Evolutionary conservation across 1,140 invertebrate genomes (phyloP), one percentile per base, ranked within the genome.

Genomic region (Sarcophaga peregrina): DNA sequence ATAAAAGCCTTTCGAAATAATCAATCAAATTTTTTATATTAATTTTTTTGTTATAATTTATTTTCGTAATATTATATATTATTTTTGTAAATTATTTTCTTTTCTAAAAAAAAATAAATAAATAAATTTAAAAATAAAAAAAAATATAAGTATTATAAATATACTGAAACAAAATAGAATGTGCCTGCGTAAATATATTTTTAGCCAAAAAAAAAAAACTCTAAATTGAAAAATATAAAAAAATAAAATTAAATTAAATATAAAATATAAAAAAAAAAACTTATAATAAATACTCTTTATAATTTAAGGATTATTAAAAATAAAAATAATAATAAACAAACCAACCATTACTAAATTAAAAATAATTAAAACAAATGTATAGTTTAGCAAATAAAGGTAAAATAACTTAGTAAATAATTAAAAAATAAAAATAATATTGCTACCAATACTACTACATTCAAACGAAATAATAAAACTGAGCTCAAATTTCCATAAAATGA

Each of bases 151-250:
- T 52, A 83, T 87, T 78, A 78, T 50, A 78, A 78, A 25, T 87
- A 89, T 87, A 89, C 84, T 89, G 86, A 87, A 87, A 89, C 88
- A 89, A 89, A 89, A 89, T 89, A 89, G 88, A 89, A 89, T 89
- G 88, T 89, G 88, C 88, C 88, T 89, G 88, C 88, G 86, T 89
- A 88, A 75, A 89, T 87, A 88, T 89, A 88, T 88, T 89, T 89
- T 88, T 89, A 89, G 88, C 87, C 87, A 89, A 87, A 86, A 85
- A 84, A 82, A 78, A 76, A 83, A 73, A 54, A 72, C 47, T 15
- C 73, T 47, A 80, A 72, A 48, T 62, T 68, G 45, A 58, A 83
- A 76, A 82, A 37, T 8, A 81, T 50, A 83, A 81, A 72, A 52
- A 81, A 81, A 72, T 4, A 20, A 52, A 82, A 72, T 17, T 74